Evolutionary conservation across 2,888 invertebrate genomes (phyloP).

Genomic region (Tiliacea citrago): DNA sequence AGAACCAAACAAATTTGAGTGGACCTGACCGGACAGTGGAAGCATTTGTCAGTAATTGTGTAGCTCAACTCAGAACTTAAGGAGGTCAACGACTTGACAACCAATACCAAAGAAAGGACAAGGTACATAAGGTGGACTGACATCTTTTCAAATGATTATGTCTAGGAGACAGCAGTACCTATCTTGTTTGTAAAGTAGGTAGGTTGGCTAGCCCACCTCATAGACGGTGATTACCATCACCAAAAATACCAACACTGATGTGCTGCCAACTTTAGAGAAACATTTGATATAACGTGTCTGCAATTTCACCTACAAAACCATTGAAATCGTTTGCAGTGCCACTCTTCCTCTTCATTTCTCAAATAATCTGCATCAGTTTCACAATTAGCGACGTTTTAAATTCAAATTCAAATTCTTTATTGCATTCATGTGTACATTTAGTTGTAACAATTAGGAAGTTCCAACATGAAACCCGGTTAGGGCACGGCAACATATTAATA

Average conservation of each 20-base stretch:
- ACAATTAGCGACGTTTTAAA: conserved; percentile 13
- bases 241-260: not conserved
- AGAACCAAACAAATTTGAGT: no score
- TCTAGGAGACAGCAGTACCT: not conserved
- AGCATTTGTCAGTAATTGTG: no score
- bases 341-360: not conserved
- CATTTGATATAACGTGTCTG: not conserved
- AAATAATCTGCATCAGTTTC: not conserved
- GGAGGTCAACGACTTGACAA: no score
- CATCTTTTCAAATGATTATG: not conserved
- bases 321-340: not conserved
- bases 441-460: no score
- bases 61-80: no score
- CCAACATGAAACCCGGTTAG: no score
- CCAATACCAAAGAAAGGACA: no score
- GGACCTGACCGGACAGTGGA: no score
- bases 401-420: no score
- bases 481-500: no score
- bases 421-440: no score
- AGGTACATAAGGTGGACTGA: not conserved
- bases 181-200: not conserved
- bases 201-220: not conserved
- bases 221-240: not conserved
- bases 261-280: not conserved
- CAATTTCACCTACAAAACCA: not conserved